Evolutionary conservation across 1,140 invertebrate genomes (phyloP).

Genomic region (Samia ricini): DNA sequence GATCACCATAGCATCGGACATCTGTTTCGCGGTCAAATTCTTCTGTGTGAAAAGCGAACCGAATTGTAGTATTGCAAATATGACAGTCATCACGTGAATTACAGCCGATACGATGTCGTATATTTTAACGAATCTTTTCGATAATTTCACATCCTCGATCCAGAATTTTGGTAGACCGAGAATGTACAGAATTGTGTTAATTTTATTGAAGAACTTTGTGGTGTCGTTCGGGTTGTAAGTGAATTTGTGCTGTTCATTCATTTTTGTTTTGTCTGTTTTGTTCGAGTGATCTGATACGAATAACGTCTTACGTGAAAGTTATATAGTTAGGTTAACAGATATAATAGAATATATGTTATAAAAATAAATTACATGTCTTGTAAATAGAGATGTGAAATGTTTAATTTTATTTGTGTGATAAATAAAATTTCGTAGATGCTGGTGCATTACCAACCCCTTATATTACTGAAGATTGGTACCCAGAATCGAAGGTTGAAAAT

Average conservation of each 20-base stretch:
- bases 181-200: slow-evolving; percentile 5
- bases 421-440: too few species aligned
- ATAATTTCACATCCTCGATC: slow-evolving; percentile 2
- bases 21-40: slow-evolving; percentile 17
- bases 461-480: too few species aligned
- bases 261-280: too few species aligned
- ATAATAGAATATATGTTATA: not conserved
- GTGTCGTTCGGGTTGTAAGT: not conserved
- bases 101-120: not conserved
- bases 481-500: too few species aligned
- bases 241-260: not conserved
- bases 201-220: not conserved
- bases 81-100: not conserved
- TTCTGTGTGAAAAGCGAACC: slow-evolving; percentile 22
- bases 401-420: too few species aligned
- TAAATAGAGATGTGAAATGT: not conserved
- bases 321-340: not conserved
- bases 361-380: not conserved
- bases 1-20: slow-evolving; percentile 13
- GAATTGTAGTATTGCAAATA: not conserved
- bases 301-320: too few species aligned
- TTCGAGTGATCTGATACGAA: too few species aligned
- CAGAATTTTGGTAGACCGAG: not conserved
- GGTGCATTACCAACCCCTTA: too few species aligned
- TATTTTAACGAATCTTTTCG: not conserved